A percentile compares a stretch with the other conserved stretches of the same genome.
These are phyloP conservation scores for Adoxophyes honmai DNA, from an alignment of 1,140 invertebrate genomes.

Conservation along the genomic window DNA sequence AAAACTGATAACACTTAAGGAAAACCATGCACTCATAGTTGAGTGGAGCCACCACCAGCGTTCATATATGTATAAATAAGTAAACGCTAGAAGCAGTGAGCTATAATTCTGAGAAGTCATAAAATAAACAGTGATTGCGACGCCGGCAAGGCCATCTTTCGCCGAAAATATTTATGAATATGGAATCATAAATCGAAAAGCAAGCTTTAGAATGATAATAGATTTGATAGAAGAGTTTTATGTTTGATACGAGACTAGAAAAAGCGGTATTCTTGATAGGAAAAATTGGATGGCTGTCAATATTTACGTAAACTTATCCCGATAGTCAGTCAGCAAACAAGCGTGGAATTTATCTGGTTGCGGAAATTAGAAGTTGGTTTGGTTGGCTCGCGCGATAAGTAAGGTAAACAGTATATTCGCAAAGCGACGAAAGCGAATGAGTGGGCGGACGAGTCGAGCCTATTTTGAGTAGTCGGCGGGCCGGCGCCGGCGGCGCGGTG, in stretches of 20 bases:
- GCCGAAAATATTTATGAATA: too few species aligned
- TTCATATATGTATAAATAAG: too few species aligned
- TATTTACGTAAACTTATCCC: slow-evolving; percentile 13
- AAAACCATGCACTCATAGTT: neutral
- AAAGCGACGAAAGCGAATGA: slow-evolving; percentile 22
- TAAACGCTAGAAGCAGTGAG: too few species aligned
- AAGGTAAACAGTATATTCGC: slow-evolving; percentile 15
- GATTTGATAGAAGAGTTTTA: too few species aligned
- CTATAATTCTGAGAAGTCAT: too few species aligned
- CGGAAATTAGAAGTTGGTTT: neutral
- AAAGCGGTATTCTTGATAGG: neutral
- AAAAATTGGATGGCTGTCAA: slow-evolving; percentile 8
- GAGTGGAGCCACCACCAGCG: too few species aligned
- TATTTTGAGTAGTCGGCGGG: slow-evolving; percentile 5
- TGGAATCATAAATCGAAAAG: too few species aligned
- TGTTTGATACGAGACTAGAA: too few species aligned
- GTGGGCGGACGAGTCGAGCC: slow-evolving; percentile 26
- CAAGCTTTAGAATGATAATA: too few species aligned
- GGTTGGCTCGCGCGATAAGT: slow-evolving; percentile 5
- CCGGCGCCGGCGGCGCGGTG: slow-evolving; percentile 19
- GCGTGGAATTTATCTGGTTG: neutral
- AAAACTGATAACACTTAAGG: slow-evolving; percentile 4
- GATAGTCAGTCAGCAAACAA: slow-evolving; percentile 6
- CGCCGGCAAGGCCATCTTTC: too few species aligned
- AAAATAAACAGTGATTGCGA: too few species aligned